Base-by-base conservation (phyloP, 2,797 vertebrate species). In the Tapirus indicus region DNA sequence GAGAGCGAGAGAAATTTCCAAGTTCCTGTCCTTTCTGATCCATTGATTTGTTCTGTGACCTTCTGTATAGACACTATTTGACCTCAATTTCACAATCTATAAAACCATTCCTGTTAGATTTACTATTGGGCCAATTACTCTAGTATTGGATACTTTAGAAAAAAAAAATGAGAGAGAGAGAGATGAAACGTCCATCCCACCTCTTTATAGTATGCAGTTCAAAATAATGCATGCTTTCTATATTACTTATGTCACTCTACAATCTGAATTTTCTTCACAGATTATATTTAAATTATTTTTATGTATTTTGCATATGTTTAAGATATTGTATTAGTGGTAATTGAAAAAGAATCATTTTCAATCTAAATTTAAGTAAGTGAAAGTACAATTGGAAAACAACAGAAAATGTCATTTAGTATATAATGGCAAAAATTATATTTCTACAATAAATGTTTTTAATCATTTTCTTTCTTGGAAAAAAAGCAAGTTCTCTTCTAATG, bases 61-160 rank as follows among this genome's bases (percentile, higher is more conserved):
- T 95, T 94, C 90, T 95, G 47, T 94, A 79, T 97, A 95, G 92
- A 97, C 94, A 97, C 8, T 74, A 52, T 92, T 77, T 9, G 66
- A 96, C 92, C 87, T 95, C 87, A 96, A 92, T 97, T 97, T 97
- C 72, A 94, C 92, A 97, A 97, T 95, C 97, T 96, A 95, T 97
- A 97, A 97, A 97, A 97, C 56, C 60, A 92, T 88, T 97, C 56
- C 68, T 88, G 13, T 69, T 95, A 85, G 92, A 96, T 92, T 97
- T 95, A 85, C 75, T 96, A 64, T 27, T 77, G 58, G 38, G 82
- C 56, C 75, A 95, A 94, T 96, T 94, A 96, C 38, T 96, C 11
- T 64, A 58, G 44, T 88, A 38, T 90, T 74, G 12, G 29, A 82
- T 92, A 85, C 16, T 44, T 94, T 49, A 60, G 25, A 1, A 1